phyloP scores from a whole-genome alignment of 1,140 invertebrate species.

The Lordiphosa collinella region DNA sequence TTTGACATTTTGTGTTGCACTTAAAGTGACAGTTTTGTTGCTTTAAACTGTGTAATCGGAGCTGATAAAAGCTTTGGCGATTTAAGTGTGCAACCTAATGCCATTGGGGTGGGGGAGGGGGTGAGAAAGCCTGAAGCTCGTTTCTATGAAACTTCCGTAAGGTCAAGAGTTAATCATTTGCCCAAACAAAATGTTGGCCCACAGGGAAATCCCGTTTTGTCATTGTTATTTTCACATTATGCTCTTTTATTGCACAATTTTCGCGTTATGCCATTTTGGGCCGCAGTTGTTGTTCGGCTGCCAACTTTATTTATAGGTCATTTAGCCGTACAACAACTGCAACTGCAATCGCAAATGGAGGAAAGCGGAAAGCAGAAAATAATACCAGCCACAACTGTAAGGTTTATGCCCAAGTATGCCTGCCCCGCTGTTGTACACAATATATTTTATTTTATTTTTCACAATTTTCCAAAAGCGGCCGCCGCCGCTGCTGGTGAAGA shows the following conservation, averaged over 20 bases:
- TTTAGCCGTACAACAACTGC: constrained; percentile 24
- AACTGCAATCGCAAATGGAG: constrained; percentile 19
- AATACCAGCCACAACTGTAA: background rate
- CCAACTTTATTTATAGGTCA: constrained; percentile 75
- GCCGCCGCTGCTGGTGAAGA: too few species aligned
- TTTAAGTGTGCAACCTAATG: constrained; percentile 23
- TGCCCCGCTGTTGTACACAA: constrained; percentile 23
- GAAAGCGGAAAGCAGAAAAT: constrained; percentile 35
- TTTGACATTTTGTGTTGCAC: constrained; percentile 37
- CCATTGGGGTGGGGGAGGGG: background rate
- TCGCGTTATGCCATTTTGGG: constrained; percentile 55
- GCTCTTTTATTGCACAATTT: constrained; percentile 66
- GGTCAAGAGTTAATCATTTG: constrained; percentile 34
- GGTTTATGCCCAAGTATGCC: constrained; percentile 36
- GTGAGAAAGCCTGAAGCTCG: background rate
- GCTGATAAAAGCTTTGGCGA: constrained; percentile 69
- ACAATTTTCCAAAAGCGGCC: constrained; percentile 55
- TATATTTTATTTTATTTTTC: constrained; percentile 52
- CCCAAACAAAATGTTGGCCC: background rate
- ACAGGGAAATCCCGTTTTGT: constrained; percentile 33
- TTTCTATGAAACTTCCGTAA: too few species aligned
- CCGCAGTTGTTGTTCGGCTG: constrained; percentile 49
- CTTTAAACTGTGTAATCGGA: constrained; percentile 72
- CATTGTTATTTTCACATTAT: constrained; percentile 54
- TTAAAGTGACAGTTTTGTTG: constrained; percentile 73